Evolutionary conservation across 2,113 vertebrate genomes (phyloP).

Genomic region (Microcebus tavaratra): DNA sequence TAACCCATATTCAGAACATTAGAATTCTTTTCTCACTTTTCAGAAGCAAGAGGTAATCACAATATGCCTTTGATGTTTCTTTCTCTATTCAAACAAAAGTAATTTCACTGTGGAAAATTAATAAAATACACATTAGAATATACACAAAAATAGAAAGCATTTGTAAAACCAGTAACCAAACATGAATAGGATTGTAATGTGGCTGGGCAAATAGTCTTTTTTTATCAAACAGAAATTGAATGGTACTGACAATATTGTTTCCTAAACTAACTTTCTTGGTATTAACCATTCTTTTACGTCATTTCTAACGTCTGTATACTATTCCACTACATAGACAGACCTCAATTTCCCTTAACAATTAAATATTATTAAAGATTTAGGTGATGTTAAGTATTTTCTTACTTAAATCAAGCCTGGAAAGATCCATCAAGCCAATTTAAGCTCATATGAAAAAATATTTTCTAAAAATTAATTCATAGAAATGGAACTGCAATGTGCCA

Average conservation of each 20-base stretch:
- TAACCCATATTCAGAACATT: background rate
- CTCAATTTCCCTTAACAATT: background rate
- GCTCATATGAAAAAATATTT: background rate
- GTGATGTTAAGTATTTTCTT: background rate
- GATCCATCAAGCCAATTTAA: background rate
- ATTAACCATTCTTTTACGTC: background rate
- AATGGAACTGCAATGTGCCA: background rate
- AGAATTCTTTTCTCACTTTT: background rate
- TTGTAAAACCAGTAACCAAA: background rate
- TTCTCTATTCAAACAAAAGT: background rate
- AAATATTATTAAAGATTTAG: background rate
- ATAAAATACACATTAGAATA: background rate
- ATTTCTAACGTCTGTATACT: background rate
- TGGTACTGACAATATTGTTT: background rate
- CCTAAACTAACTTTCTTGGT: background rate
- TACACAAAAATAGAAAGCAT: background rate
- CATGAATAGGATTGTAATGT: background rate
- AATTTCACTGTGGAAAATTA: background rate
- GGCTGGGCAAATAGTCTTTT: background rate
- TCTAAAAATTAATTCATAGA: slow-evolving; percentile 1
- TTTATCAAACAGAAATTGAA: background rate
- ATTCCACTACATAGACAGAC: background rate
- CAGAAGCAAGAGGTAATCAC: background rate
- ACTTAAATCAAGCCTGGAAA: slow-evolving; percentile 8
- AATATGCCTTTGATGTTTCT: background rate